Evolutionary conservation across 2,888 invertebrate genomes (phyloP).

Genomic region (Philhelius pedissequus): DNA sequence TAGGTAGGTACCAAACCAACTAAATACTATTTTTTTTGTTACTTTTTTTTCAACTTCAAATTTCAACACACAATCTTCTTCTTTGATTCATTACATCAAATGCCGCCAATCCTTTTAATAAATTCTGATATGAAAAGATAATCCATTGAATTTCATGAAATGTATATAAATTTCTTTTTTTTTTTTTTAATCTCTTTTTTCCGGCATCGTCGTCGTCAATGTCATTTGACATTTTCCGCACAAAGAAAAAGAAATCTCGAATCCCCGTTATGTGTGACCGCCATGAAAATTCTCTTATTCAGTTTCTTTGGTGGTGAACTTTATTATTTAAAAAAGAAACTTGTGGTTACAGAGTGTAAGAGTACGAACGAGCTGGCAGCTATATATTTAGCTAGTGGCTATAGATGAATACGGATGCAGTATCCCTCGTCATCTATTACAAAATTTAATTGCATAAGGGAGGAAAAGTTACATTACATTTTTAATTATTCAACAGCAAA

Average conservation of each 20-base stretch:
- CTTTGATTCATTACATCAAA: conserved; percentile 20
- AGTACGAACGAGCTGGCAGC: neutral
- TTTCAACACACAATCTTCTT: neutral
- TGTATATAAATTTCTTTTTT: neutral
- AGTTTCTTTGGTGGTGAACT: neutral
- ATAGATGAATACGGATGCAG: too few relatives aligned
- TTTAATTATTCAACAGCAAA: conserved; percentile 12
- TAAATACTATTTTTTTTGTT: neutral
- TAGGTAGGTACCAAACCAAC: too few relatives aligned
- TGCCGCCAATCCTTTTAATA: conserved; percentile 21
- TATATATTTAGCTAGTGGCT: neutral
- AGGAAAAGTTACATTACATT: conserved; percentile 9
- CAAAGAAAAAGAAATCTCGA: conserved; percentile 4
- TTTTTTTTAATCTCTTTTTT: neutral
- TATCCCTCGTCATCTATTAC: neutral
- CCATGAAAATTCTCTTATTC: neutral
- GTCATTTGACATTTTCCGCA: conserved; percentile 20
- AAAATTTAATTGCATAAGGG: neutral
- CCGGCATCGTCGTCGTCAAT: neutral
- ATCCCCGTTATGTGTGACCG: conserved; percentile 5
- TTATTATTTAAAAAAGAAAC: neutral
- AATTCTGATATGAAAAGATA: conserved; percentile 5
- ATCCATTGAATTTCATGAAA: conserved; percentile 13
- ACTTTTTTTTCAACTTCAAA: neutral
- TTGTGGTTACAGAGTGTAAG: neutral